Percentiles rank a stretch among this genome's conserved stretches.
Evolutionary conservation across 2,888 invertebrate genomes (phyloP).

Genomic region (Hydriomena furcata): DNA sequence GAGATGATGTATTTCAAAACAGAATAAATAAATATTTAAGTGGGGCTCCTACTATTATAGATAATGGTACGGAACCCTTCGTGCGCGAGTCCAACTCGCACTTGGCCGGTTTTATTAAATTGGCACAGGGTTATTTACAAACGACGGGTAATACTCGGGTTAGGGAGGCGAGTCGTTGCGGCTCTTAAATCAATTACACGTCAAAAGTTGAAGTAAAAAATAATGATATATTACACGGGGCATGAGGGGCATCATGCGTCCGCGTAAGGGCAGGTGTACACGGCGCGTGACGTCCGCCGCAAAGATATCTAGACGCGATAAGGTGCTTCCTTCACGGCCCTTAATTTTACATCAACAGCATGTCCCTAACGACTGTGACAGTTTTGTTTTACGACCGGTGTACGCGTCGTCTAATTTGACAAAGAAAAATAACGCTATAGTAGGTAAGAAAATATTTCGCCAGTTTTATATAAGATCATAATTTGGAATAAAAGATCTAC

Average conservation of each 20-base stretch:
- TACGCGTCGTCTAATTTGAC: constrained; percentile 37
- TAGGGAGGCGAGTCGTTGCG: constrained; percentile 28
- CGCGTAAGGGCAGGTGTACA: constrained; percentile 61
- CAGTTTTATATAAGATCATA: no score
- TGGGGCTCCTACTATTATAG: no score
- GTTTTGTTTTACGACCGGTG: constrained; percentile 51
- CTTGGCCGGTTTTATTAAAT: no score
- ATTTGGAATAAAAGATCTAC: no score
- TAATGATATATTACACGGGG: constrained; percentile 36
- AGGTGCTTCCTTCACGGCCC: constrained; percentile 49
- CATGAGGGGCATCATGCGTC: constrained; percentile 21
- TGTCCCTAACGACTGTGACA: constrained; percentile 55
- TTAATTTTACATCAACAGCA: constrained; percentile 47
- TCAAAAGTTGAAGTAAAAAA: constrained; percentile 34
- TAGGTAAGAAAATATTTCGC: constrained; percentile 19
- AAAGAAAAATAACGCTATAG: constrained; percentile 11
- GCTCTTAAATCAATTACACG: constrained; percentile 40
- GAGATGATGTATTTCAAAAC: no score
- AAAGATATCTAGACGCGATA: constrained; percentile 33
- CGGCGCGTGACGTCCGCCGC: constrained; percentile 38
- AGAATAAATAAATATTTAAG: no score
- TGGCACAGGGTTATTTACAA: constrained; percentile 13
- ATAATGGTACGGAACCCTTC: no score
- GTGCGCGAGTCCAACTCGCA: no score
- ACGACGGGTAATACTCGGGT: constrained; percentile 15